These are phyloP conservation scores for Eupithecia pulchellata DNA, from an alignment of 2,888 invertebrate genomes.

Conservation along the genomic window DNA sequence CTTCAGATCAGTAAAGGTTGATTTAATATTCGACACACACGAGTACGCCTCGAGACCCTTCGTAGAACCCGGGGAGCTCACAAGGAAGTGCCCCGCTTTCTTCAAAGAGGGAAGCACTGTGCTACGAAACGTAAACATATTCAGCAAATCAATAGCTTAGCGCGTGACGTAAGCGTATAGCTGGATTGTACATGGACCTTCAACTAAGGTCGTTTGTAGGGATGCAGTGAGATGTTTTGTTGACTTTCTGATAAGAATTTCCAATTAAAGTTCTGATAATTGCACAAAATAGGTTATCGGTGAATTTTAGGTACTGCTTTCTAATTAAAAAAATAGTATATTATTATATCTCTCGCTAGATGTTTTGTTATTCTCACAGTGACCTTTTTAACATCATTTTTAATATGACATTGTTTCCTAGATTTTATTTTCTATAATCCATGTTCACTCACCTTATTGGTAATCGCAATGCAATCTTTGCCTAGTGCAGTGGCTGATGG, in stretches of 20 bases:
- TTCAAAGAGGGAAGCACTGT: constrained; percentile 42
- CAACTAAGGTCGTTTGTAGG: constrained; percentile 35
- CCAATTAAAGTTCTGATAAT: constrained; percentile 10
- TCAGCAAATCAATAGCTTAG: constrained; percentile 40
- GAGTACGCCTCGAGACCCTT: constrained; percentile 10
- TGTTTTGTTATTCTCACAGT: too few species aligned
- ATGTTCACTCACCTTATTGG: too few species aligned
- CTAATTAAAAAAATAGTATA: background rate
- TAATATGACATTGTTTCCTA: too few species aligned
- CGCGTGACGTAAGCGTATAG: constrained; percentile 9
- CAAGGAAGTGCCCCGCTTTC: constrained; percentile 33
- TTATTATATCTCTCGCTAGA: background rate
- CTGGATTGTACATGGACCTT: constrained; percentile 25
- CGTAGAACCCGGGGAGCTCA: background rate
- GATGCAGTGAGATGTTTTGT: constrained; percentile 28
- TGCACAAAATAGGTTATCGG: background rate
- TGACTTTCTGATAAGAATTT: constrained; percentile 27
- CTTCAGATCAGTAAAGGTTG: constrained; percentile 3
- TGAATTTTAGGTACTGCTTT: background rate
- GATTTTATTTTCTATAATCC: too few species aligned
- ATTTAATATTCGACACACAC: background rate
- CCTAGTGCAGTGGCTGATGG: too few species aligned
- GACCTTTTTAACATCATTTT: too few species aligned
- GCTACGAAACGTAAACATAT: constrained; percentile 20
- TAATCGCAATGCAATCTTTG: too few species aligned